Evolutionary conservation across 2,888 invertebrate species (phyloP), one percentile per base, ranked within the genome.

Genomic region (Ophraella communa): DNA sequence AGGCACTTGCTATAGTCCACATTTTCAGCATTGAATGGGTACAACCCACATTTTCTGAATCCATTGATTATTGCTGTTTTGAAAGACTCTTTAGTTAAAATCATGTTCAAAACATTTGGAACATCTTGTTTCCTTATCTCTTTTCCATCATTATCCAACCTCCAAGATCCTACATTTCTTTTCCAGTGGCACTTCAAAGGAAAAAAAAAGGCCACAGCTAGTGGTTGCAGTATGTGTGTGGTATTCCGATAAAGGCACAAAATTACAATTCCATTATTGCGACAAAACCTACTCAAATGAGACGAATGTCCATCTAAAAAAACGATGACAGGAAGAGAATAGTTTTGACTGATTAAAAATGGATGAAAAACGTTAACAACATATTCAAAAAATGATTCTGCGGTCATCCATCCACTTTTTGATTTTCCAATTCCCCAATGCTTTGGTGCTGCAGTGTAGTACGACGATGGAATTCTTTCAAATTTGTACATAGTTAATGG

Each of bases 351-450:
- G 3, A 24, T 24, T 24, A 24, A 30, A 30, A 18, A 52, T 8
- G 52, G 52, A 52, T 52, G 30, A 51, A 63, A 63, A 30, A 57
- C 56, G 42, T 63, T 63, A 10, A 52, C 62, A 44, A 30, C 44
- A 17, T 62, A 60, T 53, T 60, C 60, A n/a, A 23, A 52, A 60
- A 60, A 60, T 24, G 24, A 23, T 58, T 61, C 51, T 27, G 65
- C 47, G 52, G 58, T 57, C 57, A 65, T 67, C 65, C 65, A 65
- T 14, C 67, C 65, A 5, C 58, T 30, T n/a, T 67, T 65, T n/a
- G 67, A 58, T 21, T n/a, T 62, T 18, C 62, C 65, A 54, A 62
- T 57, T 24, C 18, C 55, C 54, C 56, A 67, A 21, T 39, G 45
- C 51, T 56, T 23, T 44, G 45, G 39, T 52, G 33, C 52, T 52